phyloP scores from a whole-genome alignment of 2,888 invertebrate genomes.

The Dorcus parallelipipedus region DNA sequence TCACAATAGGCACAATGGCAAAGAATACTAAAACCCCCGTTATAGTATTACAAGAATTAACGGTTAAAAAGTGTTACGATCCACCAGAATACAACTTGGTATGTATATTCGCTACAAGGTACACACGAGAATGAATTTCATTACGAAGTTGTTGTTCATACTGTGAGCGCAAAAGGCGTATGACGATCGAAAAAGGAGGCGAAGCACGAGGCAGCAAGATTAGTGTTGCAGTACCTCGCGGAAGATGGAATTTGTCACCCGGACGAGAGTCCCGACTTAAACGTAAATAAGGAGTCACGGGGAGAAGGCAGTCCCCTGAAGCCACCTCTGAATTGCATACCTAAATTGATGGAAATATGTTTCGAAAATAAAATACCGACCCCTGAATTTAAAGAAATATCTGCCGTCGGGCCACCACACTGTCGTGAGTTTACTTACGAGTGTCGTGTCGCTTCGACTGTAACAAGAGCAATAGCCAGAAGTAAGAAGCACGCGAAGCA shows the following conservation, averaged over 20 bases:
- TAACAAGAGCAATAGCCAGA: too few species aligned
- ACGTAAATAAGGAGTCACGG: conserved; percentile 30
- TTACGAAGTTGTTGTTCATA: conserved; percentile 46
- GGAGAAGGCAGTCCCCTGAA: conserved; percentile 22
- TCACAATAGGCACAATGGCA: conserved; percentile 44
- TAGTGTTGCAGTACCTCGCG: conserved; percentile 49
- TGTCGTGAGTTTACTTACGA: conserved; percentile 59
- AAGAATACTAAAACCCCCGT: too few species aligned
- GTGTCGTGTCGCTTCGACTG: conserved; percentile 54
- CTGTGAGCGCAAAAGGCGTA: conserved; percentile 38
- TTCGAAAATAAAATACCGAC: conserved; percentile 49
- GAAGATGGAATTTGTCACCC: conserved; percentile 41
- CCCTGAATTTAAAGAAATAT: conserved; percentile 55
- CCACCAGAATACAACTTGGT: conserved; percentile 52
- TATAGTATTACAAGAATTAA: too few species aligned
- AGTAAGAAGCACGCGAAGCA: conserved; percentile 68
- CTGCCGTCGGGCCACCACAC: conserved; percentile 67
- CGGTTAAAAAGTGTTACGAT: too few species aligned
- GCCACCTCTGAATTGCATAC: conserved; percentile 30
- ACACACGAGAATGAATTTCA: conserved; percentile 51
- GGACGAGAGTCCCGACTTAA: conserved; percentile 27
- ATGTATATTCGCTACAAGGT: conserved; percentile 33
- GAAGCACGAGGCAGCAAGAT: conserved; percentile 58
- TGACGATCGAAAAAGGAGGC: conserved; percentile 56
- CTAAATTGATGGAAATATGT: conserved; percentile 48